Conservation (phyloP, 2,113 vertebrate genomes). For the Craseonycteris thonglongyai region DNA sequence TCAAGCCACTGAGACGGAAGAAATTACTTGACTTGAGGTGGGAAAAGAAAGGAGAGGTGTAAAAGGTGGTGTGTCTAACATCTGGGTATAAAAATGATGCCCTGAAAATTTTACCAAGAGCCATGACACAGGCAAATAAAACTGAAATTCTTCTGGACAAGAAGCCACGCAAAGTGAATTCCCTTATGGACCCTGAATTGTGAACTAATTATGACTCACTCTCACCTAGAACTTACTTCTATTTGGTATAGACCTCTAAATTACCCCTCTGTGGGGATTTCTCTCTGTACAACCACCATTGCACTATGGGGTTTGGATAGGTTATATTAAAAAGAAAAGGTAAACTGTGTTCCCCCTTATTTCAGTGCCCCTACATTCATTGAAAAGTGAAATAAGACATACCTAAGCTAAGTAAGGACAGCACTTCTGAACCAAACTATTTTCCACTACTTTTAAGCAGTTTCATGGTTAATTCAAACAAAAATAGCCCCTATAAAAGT, state of each 20-base stretch:
- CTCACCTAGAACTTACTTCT: not conserved
- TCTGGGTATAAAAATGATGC: not conserved
- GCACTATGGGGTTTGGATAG: fast-evolving
- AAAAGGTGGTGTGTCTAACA: not conserved
- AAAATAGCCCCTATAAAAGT: not conserved
- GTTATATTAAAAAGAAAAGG: not conserved
- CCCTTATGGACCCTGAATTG: not conserved
- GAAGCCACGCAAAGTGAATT: not conserved
- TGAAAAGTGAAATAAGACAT: not conserved
- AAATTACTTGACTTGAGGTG: not conserved
- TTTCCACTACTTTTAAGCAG: not conserved
- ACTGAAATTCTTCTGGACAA: not conserved
- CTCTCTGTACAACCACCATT: not conserved
- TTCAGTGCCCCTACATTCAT: not conserved
- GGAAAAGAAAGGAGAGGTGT: not conserved
- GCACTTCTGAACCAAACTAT: not conserved
- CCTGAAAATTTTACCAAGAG: not conserved
- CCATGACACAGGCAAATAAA: not conserved
- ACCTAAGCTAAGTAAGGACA: not conserved
- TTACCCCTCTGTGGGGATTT: not conserved
- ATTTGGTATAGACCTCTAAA: not conserved
- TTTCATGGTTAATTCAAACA: not conserved
- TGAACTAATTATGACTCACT: not conserved
- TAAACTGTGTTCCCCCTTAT: not conserved
- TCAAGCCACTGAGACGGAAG: not conserved